Evolutionary conservation across 92 coral and sea anemone species (phyloP), one percentile per base, ranked within the genome.

Genomic region (Ricordea florida): DNA sequence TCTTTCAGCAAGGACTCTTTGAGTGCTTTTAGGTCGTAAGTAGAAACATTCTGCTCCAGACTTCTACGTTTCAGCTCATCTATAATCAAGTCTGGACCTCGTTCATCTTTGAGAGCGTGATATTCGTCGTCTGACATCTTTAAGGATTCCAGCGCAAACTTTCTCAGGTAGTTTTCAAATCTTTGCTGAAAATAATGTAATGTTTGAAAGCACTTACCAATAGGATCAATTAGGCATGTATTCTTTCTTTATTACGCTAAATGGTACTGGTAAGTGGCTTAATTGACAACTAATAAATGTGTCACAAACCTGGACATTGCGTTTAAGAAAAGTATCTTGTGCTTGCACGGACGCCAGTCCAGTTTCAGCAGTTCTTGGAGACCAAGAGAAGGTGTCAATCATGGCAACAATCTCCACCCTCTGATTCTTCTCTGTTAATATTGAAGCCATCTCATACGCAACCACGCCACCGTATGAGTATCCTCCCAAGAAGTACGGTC

Each of bases 401-500:
- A 66, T 66, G 3, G 40, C 73, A 25, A 66, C 26, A 47, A 66
- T 42, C 73, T 66, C 73, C 58, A 66, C 73, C 73, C 55, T 47
- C 17, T 66, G 41, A 10, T 44, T 47, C 27, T 45, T 31, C 23
- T 66, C 73, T 46, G 43, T 66, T 57, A 66, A 47, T 48, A 66
- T 20, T 36, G 56, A 66, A 6, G 73, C 73, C 41, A 66, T 66
- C 29, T 66, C 73, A 14, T 66, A 66, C 22, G 90, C 90, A 20
- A 88, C 49, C 24, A 83, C 58, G 7, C 89, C 93, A 4, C 89
- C 90, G 73, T 79, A 88, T 5, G 88, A 85, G 32, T 74, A 79
- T 30, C 79, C 87, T 51, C 93, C 97, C 1, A 91, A 85, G 63
- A 83, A 91, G 56, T 87, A 91, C 0, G 97, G 93, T 2, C 97